Base-by-base conservation (phyloP, 2,888 invertebrate species). In the Belgica antarctica region DNA sequence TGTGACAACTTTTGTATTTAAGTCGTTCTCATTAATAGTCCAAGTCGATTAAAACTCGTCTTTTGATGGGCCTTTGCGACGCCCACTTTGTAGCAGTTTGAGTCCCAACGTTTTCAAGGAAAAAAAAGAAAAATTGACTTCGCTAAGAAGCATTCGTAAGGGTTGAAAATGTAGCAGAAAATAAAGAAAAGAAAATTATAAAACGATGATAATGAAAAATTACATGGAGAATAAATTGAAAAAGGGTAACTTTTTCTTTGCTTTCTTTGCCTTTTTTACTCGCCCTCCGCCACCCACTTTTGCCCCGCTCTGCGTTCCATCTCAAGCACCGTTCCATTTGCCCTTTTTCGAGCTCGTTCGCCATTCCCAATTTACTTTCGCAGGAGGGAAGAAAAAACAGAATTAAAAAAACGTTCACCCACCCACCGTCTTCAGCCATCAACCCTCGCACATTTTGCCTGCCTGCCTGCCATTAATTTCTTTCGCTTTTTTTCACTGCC, bases 181-280 rank as follows among this genome's bases (percentile, higher is more conserved):
- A 52, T 52, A 52, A 52, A 52, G 22, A 52, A 22, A 7, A 52
- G 52, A 52, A 52, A 52, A 52, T 52, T 52, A 52, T 22, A 22
- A 52, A 52, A 52, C 52, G 52, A 52, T 52, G 52, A 52, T 52
- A 52, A 52, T 52, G 52, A 52, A 52, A 52, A 52, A 52, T 52
- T 52, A 52, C 52, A 52, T 19, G 52, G 52, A 17, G 52, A 52
- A 52, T 52, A 52, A 52, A 52, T 52, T 52, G 52, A 52, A 52
- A 52, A 52, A 52, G 52, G 52, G 52, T 52, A 52, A 52, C 41
- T 41, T 41, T 41, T n/a, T 41, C 41, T 41, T 2, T 5, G 41
- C 41, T 41, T 41, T 41, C 41, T 41, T 34, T 7, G 34, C 7
- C 34, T 34, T 41, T 41, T 41, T 31, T 41, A 15, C 41, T 41